Conservation (phyloP, 30 jellyfish, hydroid and myxozoan genomes). For the Pelagia noctiluca region DNA sequence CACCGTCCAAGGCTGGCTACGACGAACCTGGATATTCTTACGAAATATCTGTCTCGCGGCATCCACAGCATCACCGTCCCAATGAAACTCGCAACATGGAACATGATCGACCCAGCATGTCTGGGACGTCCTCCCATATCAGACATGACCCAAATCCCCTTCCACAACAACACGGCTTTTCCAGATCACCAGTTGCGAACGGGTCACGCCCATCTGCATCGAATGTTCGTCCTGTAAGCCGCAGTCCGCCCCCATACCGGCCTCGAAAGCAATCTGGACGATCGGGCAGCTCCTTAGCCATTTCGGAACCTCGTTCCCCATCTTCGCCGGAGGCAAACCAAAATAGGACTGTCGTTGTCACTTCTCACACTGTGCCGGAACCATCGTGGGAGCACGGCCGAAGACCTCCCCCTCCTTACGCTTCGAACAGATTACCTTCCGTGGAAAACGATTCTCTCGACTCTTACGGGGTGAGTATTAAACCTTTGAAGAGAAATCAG, state of each 20-base stretch:
- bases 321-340: not conserved
- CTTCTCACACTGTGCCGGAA: slow-evolving; percentile 12
- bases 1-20: slow-evolving; percentile 36
- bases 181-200: slow-evolving; percentile 7
- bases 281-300: too few species aligned
- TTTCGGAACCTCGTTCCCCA: not conserved
- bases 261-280: slow-evolving; percentile 24
- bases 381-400: slow-evolving; percentile 36
- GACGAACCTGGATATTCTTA: slow-evolving; percentile 39
- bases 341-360: not conserved
- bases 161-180: not conserved
- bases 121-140: not conserved
- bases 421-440: not conserved
- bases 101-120: not conserved
- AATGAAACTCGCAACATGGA: not conserved
- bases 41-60: slow-evolving; percentile 28
- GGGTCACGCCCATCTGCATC: not conserved
- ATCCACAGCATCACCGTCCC: slow-evolving; percentile 20
- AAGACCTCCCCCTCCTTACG: slow-evolving; percentile 65
- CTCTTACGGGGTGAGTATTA: slow-evolving; percentile 40
- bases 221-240: not conserved
- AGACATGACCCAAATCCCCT: not conserved
- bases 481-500: slow-evolving; percentile 13
- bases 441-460: not conserved
- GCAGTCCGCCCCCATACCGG: slow-evolving; percentile 61